A percentile compares a stretch with the other conserved stretches of the same genome.
Evolutionary conservation across 2,888 invertebrate species (phyloP).

Genomic region (Campoplex capitator): DNA sequence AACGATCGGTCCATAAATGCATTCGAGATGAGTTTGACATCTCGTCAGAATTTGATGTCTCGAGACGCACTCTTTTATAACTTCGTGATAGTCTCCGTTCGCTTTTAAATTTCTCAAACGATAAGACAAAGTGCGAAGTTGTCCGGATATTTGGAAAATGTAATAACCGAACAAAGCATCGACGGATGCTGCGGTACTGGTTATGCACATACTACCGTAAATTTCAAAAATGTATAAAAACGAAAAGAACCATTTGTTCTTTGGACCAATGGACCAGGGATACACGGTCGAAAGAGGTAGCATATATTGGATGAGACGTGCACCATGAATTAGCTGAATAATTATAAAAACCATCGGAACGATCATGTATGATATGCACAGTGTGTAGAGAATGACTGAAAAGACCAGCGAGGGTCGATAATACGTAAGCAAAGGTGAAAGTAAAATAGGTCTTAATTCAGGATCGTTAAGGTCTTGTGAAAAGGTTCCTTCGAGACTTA

Average conservation of each 20-base stretch:
- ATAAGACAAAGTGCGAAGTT: constrained; percentile 69
- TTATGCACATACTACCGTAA: constrained; percentile 18
- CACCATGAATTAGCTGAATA: constrained; percentile 40
- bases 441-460: constrained; percentile 30
- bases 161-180: constrained; percentile 71
- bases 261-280: constrained; percentile 62
- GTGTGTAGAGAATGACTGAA: not conserved
- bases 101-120: constrained; percentile 59
- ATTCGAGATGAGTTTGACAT: constrained; percentile 67
- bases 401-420: constrained; percentile 36
- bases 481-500: constrained; percentile 18
- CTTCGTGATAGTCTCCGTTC: constrained; percentile 46
- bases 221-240: constrained; percentile 68
- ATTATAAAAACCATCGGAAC: constrained; percentile 63
- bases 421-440: constrained; percentile 35
- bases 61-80: constrained; percentile 63
- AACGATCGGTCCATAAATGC: constrained; percentile 72
- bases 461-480: constrained; percentile 41
- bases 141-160: constrained; percentile 71
- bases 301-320: constrained; percentile 58
- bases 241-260: constrained; percentile 64
- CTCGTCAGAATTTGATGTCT: constrained; percentile 65
- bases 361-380: constrained; percentile 45
- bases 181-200: constrained; percentile 16
- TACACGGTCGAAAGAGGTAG: constrained; percentile 68